These are phyloP conservation scores for Apogon talboti DNA, from an alignment of 2,797 vertebrate species.

Conservation along the genomic window DNA sequence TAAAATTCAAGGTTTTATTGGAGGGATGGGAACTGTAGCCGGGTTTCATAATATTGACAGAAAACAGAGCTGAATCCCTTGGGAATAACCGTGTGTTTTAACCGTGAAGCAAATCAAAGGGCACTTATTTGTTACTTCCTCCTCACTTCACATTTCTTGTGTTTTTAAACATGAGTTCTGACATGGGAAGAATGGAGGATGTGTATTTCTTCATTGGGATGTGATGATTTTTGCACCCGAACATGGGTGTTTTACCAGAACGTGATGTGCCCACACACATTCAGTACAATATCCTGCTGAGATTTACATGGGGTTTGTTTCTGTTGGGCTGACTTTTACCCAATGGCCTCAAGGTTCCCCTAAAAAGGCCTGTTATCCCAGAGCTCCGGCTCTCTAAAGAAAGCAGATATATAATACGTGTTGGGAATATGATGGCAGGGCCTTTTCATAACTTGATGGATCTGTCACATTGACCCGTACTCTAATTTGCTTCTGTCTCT, in stretches of 20 bases:
- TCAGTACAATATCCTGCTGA: slow-evolving; percentile 69
- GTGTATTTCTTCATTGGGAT: slow-evolving; percentile 56
- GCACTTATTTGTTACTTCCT: slow-evolving; percentile 71
- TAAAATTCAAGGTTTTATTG: slow-evolving; percentile 64
- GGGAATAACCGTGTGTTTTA: slow-evolving; percentile 49
- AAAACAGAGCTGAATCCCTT: slow-evolving; percentile 46
- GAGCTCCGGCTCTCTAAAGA: slow-evolving; percentile 55
- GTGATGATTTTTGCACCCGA: slow-evolving; percentile 38
- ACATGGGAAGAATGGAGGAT: slow-evolving; percentile 30
- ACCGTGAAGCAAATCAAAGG: slow-evolving; percentile 68
- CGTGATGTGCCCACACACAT: slow-evolving; percentile 67
- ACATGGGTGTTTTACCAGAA: slow-evolving; percentile 45
- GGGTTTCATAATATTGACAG: slow-evolving; percentile 68
- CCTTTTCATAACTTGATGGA: slow-evolving; percentile 66
- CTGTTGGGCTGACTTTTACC: slow-evolving; percentile 61
- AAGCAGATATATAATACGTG: slow-evolving; percentile 67
- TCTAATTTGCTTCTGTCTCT: slow-evolving; percentile 73
- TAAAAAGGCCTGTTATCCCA: slow-evolving; percentile 41
- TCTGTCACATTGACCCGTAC: slow-evolving; percentile 71
- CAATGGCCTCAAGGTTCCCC: slow-evolving; percentile 48
- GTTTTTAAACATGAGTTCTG: slow-evolving; percentile 45
- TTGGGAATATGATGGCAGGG: slow-evolving; percentile 62
- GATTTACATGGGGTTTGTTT: slow-evolving; percentile 67
- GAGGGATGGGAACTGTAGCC: slow-evolving; percentile 39
- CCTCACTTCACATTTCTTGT: slow-evolving; percentile 43